Base-by-base conservation (phyloP, 2,113 vertebrate species). In the Lepus americanus region DNA sequence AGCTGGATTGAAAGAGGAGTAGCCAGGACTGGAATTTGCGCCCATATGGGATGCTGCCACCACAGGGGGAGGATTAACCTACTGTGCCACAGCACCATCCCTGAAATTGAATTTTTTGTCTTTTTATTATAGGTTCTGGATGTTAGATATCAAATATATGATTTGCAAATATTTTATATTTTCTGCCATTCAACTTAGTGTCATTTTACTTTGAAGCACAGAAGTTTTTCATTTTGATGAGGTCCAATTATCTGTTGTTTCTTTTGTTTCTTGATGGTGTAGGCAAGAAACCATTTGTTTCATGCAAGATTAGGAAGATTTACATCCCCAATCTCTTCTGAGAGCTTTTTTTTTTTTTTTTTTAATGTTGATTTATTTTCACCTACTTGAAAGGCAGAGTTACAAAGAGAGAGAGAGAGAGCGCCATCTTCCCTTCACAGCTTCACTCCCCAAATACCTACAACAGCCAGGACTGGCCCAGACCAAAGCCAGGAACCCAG, bases 91-190 rank as follows among this genome's bases (percentile, higher is more conserved):
- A 44, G 44, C 1, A 7, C 44, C 39, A 44, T 6, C 27, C 44
- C 80, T 29, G n/a, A 78, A 78, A n/a, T 78, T 53, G 27, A 17
- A 78, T 78, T 9, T 31, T 49, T 77, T 14, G 49, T 72, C 66
- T 78, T 33, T 39, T 83, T 39, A 23, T 72, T 70, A n/a, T 83
- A 31, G 77, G 55, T 69, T 82, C 55, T 88, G 22, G 44, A 17
- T 55, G 29, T 5, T 44, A 39, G 64, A 23, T 36, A n/a, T 44
- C 3, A 76, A 36, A 64, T 64, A n/a, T 1, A 16, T 63, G 72
- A 78, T 85, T 73, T 78, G 31, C 72, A 94, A 36, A n/a, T 70
- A 67, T 78, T 89, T 83, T 69, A n/a, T 70, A 67, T 78, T 89
- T 83, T 69, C 17, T 55, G 59, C 55, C 27, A 53, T 33, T 82